Conservation (phyloP, 2,113 vertebrate species). For the Naja naja region DNA sequence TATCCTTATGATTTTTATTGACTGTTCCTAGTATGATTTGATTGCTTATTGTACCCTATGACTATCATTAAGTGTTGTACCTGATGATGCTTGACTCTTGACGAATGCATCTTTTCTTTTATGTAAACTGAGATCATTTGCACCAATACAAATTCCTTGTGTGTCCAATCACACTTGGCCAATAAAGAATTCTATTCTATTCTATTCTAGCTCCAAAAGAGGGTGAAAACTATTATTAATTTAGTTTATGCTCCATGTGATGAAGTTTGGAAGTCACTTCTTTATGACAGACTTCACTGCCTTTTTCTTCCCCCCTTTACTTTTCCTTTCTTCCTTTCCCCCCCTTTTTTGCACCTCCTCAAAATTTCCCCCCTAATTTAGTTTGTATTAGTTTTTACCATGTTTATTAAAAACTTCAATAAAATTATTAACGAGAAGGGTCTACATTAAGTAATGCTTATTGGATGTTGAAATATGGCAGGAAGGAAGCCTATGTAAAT, state of each 20-base stretch:
- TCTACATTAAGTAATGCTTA: slow-evolving; percentile 71
- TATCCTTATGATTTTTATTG: no score
- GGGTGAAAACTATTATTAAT: not conserved
- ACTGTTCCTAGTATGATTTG: no score
- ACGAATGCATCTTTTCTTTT: no score
- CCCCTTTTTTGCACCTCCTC: not conserved
- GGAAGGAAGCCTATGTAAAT: slow-evolving; percentile 74
- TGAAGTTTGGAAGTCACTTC: not conserved
- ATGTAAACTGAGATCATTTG: no score
- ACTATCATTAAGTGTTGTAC: no score
- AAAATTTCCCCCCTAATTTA: not conserved
- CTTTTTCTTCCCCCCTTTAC: not conserved
- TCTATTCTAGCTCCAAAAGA: no score
- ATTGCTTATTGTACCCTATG: no score
- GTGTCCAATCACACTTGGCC: no score
- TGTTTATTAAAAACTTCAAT: not conserved
- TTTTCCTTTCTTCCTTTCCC: not conserved
- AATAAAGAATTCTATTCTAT: no score
- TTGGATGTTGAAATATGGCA: slow-evolving; percentile 75
- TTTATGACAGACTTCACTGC: not conserved
- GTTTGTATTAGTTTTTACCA: not conserved
- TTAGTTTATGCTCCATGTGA: not conserved
- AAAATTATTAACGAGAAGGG: not conserved
- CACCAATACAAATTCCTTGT: no score
- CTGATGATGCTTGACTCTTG: no score